A percentile compares a stretch with the other conserved stretches of the same genome.
Conservation (phyloP, 2,888 invertebrate genomes). For the Serrognathus titanus region DNA sequence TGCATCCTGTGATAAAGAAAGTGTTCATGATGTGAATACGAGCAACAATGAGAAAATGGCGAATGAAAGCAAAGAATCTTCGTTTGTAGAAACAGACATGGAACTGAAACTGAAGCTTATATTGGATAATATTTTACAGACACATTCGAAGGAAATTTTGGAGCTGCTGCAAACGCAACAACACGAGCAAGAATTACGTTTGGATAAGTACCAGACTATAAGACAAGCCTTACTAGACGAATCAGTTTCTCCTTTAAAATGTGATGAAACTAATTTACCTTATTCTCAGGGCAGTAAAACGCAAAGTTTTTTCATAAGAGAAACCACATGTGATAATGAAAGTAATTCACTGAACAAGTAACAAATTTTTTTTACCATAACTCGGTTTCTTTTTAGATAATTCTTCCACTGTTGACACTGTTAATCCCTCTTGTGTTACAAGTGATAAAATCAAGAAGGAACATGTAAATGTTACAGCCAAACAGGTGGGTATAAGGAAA, state of each 20-base stretch:
- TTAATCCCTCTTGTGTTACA: too few relatives aligned
- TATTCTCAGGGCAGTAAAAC: too few relatives aligned
- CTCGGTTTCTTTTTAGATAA: too few relatives aligned
- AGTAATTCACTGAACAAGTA: too few relatives aligned
- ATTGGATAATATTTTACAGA: conserved; percentile 27
- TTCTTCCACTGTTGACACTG: too few relatives aligned
- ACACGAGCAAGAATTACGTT: conserved; percentile 22
- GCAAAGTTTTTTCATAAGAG: too few relatives aligned
- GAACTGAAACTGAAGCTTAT: conserved; percentile 14
- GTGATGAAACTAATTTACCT: too few relatives aligned
- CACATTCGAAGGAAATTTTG: conserved; percentile 37
- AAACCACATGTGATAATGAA: too few relatives aligned
- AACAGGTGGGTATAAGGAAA: not conserved
- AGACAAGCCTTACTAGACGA: too few relatives aligned
- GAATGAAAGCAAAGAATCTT: not conserved
- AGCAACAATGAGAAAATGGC: not conserved
- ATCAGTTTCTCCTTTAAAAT: too few relatives aligned
- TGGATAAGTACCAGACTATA: not conserved
- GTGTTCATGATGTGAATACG: not conserved
- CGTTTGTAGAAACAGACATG: not conserved
- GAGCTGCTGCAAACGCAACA: conserved; percentile 35
- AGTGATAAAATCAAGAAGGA: too few relatives aligned
- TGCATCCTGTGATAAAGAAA: not conserved
- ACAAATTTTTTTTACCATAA: too few relatives aligned
- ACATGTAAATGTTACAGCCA: not conserved